phyloP scores from a whole-genome alignment of 2,888 invertebrate species.

The Liodrosophila aerea region DNA sequence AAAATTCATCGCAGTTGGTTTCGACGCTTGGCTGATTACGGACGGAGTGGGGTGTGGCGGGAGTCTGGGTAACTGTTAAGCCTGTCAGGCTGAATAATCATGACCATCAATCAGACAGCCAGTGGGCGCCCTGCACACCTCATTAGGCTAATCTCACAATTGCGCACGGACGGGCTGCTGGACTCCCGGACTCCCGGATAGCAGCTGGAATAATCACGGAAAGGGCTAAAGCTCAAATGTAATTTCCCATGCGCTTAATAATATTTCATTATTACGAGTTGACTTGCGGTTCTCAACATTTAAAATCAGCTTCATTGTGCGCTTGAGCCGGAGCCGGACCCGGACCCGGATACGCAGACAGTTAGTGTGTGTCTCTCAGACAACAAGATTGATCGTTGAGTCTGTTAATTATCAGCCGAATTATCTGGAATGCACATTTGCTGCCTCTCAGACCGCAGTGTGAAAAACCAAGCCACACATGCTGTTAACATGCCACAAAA shows the following conservation, averaged over 20 bases:
- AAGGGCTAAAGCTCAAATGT: slow-evolving; percentile 21
- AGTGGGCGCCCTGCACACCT: slow-evolving; percentile 65
- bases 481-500: not conserved
- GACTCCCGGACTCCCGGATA: not conserved
- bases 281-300: slow-evolving; percentile 46
- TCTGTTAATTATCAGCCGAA: slow-evolving; percentile 46
- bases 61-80: slow-evolving; percentile 44
- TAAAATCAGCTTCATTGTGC: slow-evolving; percentile 20
- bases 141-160: slow-evolving; percentile 72
- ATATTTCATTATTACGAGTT: slow-evolving; percentile 66
- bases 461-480: slow-evolving; percentile 4
- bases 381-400: slow-evolving; percentile 42
- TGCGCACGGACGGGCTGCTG: slow-evolving; percentile 53
- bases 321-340: too few relatives aligned
- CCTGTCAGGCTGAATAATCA: slow-evolving; percentile 70
- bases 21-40: slow-evolving; percentile 7
- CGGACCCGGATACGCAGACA: not conserved
- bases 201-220: not conserved
- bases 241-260: slow-evolving; percentile 54
- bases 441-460: not conserved
- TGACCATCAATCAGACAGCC: slow-evolving; percentile 66
- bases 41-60: not conserved
- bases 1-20: slow-evolving; percentile 38
- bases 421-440: slow-evolving; percentile 34
- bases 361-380: not conserved